Evolutionary conservation across 1,140 invertebrate genomes (phyloP), one percentile per base, ranked within the genome.

Genomic region (Tetramorium parvispinum): DNA sequence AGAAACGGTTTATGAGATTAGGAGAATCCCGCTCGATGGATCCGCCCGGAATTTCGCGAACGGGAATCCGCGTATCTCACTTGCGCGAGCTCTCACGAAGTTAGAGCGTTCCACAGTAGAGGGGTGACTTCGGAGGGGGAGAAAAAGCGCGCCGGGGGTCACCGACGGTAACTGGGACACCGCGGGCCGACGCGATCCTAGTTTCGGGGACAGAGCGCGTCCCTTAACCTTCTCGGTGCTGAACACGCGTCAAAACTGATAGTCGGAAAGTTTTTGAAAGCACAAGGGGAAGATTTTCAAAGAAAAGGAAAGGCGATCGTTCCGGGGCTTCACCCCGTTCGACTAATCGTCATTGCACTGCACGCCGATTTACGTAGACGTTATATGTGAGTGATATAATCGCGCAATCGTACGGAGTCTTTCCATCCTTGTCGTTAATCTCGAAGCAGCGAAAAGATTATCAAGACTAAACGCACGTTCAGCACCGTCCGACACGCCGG

Each of bases 111-210:
- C 76, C 43, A 40, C 59, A 18, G n/a, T 43, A 43, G 49, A 70
- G 32, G 46, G 61, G 27, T 40, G 59, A n/a, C 8, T 27, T 77
- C n/a, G 59, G 59, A 65, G 61, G 53, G 68, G 68, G 68, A 73
- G 79, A 83, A 83, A 83, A 83, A 83, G 79, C 55, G 79, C 79
- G 73, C 37, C 24, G 76, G 57, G 73, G 82, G 73, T 83, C 79
- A 83, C 43, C 79, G 53, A 59, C 53, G 68, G 40, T 83, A 83
- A 83, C 68, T 83, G 40, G 79, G 68, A 83, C 79, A 83, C 79
- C 79, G 79, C 79, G 68, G 68, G 40, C 55, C 53, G 79, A 73
- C 79, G 79, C 53, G 79, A 83, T 59, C 43, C 68, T 83, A 83
- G 79, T 83, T 83, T 75, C 68, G 66, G 66, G 66, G 51, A 70